Conservation (phyloP, 2,888 invertebrate species). For the Machimus atricapillus region DNA sequence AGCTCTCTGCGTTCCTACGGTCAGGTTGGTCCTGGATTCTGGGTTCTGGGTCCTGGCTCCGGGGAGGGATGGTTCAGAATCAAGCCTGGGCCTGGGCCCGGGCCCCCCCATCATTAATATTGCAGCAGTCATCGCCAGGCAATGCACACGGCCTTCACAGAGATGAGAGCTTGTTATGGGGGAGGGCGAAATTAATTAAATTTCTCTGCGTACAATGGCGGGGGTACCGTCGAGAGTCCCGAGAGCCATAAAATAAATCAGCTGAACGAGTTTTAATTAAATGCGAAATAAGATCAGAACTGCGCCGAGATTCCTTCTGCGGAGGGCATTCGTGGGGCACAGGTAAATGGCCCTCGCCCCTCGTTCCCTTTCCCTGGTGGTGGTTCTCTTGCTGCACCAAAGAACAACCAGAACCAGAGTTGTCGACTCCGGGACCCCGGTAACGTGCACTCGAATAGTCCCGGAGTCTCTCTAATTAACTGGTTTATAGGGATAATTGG, state of each 20-base stretch:
- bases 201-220: slow-evolving; percentile 12
- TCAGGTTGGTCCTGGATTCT: not conserved
- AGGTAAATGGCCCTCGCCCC: not conserved
- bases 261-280: slow-evolving; percentile 32
- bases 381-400: not conserved
- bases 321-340: not conserved
- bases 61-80: not conserved
- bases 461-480: not conserved
- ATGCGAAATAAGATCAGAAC: slow-evolving; percentile 17
- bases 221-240: not conserved
- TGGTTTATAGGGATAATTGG: not conserved
- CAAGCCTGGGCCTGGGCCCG: not conserved
- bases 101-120: slow-evolving; percentile 17
- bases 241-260: slow-evolving; percentile 31
- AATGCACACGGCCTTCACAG: slow-evolving; percentile 4
- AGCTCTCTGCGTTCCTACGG: not conserved
- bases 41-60: not conserved
- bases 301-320: slow-evolving; percentile 14
- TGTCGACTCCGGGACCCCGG: not conserved
- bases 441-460: not conserved
- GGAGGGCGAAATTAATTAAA: slow-evolving; percentile 29
- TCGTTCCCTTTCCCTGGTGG: too few species aligned
- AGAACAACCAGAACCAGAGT: not conserved
- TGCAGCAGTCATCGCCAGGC: slow-evolving; percentile 30
- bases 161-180: slow-evolving; percentile 25